These are phyloP conservation scores for Macroramphosus scolopax DNA, from an alignment of 2,797 vertebrate genomes.

Conservation along the genomic window DNA sequence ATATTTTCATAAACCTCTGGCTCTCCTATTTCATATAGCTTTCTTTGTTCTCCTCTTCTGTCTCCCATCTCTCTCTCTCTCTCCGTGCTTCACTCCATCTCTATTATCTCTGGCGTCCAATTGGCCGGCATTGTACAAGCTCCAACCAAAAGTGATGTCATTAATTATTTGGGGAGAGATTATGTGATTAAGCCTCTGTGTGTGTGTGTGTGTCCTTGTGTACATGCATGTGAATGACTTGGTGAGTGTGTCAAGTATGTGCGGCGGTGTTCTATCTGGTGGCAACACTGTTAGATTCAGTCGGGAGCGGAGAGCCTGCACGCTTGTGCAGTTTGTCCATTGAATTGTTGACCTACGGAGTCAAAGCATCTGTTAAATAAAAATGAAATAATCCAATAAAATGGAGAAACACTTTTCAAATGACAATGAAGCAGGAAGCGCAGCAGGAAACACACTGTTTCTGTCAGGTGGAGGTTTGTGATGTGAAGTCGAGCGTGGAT, in stretches of 20 bases:
- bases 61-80: conserved; percentile 11
- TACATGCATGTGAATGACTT: conserved; percentile 8
- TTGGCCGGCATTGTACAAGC: conserved; percentile 35
- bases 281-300: conserved; percentile 50
- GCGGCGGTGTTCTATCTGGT: conserved; percentile 25
- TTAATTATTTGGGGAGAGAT: conserved; percentile 71
- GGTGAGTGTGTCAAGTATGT: conserved; percentile 5
- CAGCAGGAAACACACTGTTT: no score
- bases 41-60: conserved; percentile 39
- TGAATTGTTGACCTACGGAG: conserved; percentile 36
- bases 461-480: no score
- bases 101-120: conserved; percentile 47
- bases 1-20: neutral
- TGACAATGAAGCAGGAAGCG: neutral
- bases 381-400: no score
- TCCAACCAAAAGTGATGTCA: conserved; percentile 57
- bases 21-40: conserved; percentile 2
- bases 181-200: conserved; percentile 56
- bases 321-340: no score
- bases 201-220: conserved; percentile 10
- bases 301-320: conserved; percentile 32
- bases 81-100: neutral
- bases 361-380: neutral
- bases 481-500: conserved; percentile 1
- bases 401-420: neutral